Percentiles rank a stretch among this genome's conserved stretches.
Evolutionary conservation across 1,140 invertebrate genomes (phyloP).

Genomic region (Pteromalus puparum): DNA sequence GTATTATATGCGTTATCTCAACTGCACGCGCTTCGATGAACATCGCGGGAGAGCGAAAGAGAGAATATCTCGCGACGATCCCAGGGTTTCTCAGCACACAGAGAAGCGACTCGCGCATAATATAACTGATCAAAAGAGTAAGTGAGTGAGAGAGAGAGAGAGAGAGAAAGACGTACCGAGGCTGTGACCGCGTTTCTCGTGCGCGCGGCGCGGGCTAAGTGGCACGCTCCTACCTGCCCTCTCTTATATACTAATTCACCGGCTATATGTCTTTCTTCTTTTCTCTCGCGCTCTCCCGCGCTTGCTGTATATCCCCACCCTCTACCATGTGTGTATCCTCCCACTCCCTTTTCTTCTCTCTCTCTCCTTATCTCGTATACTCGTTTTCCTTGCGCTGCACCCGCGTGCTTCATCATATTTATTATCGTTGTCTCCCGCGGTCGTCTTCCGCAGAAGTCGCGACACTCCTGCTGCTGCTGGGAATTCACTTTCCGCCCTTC

Average conservation of each 20-base stretch:
- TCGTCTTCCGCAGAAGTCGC: not conserved
- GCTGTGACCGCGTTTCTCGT: conserved; percentile 75
- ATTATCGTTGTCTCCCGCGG: not conserved
- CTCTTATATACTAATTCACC: conserved; percentile 51
- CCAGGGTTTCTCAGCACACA: conserved; percentile 13
- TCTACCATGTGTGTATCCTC: not conserved
- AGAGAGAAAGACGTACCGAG: conserved; percentile 58
- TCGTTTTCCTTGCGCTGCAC: conserved; percentile 40
- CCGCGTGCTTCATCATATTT: not conserved
- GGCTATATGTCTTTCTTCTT: conserved; percentile 36
- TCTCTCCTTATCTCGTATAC: conserved; percentile 40
- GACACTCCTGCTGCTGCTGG: no score
- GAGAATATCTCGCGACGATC: not conserved
- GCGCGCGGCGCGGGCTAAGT: conserved; percentile 65
- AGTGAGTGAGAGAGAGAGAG: not conserved
- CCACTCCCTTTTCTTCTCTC: conserved; percentile 13
- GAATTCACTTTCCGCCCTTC: no score
- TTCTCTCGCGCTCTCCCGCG: conserved; percentile 3
- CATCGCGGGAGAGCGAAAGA: not conserved
- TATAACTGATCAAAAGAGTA: conserved; percentile 5
- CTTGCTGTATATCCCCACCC: not conserved
- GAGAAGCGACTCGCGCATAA: conserved; percentile 3
- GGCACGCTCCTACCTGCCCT: conserved; percentile 73
- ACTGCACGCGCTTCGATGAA: not conserved
- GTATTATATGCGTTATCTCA: not conserved